Evolutionary conservation across 2,113 vertebrate genomes (phyloP).

Genomic region (Poeciliopsis turrubarensis): DNA sequence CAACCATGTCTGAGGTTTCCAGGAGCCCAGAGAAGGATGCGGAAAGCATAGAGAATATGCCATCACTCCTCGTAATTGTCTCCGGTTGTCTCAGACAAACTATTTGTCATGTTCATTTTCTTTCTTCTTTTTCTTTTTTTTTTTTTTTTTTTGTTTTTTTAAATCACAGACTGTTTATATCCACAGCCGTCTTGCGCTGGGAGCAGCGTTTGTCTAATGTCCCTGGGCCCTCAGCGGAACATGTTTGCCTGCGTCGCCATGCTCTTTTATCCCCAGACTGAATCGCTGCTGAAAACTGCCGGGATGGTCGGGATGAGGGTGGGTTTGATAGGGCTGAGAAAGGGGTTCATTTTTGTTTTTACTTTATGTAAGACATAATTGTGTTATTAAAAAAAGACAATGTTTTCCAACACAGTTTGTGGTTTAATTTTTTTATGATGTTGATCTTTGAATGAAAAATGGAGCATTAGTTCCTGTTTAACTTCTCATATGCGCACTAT

Average conservation of each 20-base stretch:
- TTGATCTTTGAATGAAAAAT: background rate
- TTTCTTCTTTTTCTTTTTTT: slow-evolving; percentile 25
- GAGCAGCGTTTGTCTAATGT: slow-evolving; percentile 49
- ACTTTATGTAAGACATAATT: slow-evolving; percentile 79
- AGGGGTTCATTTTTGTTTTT: slow-evolving; percentile 73
- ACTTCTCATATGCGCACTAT: too few relatives aligned
- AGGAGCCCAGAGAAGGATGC: slow-evolving; percentile 32
- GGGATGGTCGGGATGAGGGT: slow-evolving; percentile 68
- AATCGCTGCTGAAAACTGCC: slow-evolving; percentile 74
- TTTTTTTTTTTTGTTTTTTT: slow-evolving; percentile 42
- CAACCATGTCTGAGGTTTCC: slow-evolving; percentile 36
- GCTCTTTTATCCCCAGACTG: slow-evolving; percentile 69
- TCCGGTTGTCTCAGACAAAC: slow-evolving; percentile 40
- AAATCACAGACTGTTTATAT: slow-evolving; percentile 63
- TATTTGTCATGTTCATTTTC: slow-evolving; percentile 35
- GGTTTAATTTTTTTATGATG: slow-evolving; percentile 8
- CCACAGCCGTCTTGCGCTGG: slow-evolving; percentile 61
- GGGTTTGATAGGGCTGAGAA: slow-evolving; percentile 71
- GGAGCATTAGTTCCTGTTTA: too few relatives aligned
- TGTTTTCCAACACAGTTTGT: slow-evolving; percentile 70
- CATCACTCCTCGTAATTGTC: slow-evolving; percentile 47
- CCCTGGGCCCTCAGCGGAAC: slow-evolving; percentile 61
- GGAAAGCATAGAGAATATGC: slow-evolving; percentile 52
- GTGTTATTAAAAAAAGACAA: slow-evolving; percentile 75
- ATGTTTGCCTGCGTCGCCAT: slow-evolving; percentile 57